Base-by-base conservation (phyloP, 2,888 invertebrate genomes). In the Aphelenchoides bicaudatus region DNA sequence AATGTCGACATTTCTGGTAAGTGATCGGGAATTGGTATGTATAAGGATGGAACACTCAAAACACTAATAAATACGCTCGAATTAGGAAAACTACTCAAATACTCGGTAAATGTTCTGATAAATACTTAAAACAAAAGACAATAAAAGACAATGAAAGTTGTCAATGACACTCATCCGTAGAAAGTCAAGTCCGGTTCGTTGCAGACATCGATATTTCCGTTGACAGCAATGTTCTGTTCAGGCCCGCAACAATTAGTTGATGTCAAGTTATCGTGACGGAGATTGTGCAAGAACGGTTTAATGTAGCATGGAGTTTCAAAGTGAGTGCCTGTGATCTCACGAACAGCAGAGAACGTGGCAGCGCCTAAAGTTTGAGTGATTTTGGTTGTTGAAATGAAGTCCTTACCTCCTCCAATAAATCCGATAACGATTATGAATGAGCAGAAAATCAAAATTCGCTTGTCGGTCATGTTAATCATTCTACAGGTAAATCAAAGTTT, bases 201-300 rank as follows among this genome's bases (percentile, higher is more conserved):
- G 31, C 63, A 64, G 46, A 37, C 39, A 16, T 16, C 21, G 13
- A 10, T 30, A 10, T n/a, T 13, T 13, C 59, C 52, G 2, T 52
- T 54, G 27, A 53, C 57, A 3, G 70, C 57, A 23, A 72, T 56
- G 56, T 71, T 66, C 53, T 72, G 71, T n/a, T 13, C 58, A 8
- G 51, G 60, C 4, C 73, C 73, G 48, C 73, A 73, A 55, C 73
- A 73, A 49, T 73, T 16, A 3, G 16, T n/a, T 27, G 13, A 21
- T n/a, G 28, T 48, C n/a, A 29, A 13, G 23, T 25, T 48, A 39
- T 62, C 56, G 10, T 46, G 21, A 13, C n/a, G 30, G n/a, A 10
- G 4, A 8, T 25, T 21, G 25, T 59, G 3, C 10, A 67, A 29
- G 50, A 65, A 63, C 25, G 56, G 51, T 25, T 13, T 25, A 6